Evolutionary conservation across 2,113 vertebrate species (phyloP).

Genomic region (Phycodurus eques): DNA sequence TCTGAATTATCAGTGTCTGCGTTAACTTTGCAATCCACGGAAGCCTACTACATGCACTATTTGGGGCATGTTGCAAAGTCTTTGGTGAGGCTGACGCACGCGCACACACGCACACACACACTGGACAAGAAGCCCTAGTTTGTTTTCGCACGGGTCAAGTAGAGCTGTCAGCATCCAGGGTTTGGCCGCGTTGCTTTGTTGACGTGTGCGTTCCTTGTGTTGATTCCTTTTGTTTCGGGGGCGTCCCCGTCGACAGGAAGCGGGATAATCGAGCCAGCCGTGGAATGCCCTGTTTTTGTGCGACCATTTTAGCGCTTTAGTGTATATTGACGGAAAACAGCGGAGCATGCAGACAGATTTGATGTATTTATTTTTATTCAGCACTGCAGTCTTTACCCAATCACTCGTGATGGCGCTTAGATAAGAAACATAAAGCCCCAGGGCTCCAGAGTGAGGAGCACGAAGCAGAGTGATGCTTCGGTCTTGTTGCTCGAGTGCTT

Average conservation of each 20-base stretch:
- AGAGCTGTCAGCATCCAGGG: constrained; percentile 7
- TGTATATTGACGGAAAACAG: constrained; percentile 23
- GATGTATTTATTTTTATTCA: constrained; percentile 15
- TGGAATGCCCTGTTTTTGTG: constrained; percentile 70
- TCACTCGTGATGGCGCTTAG: constrained; percentile 16
- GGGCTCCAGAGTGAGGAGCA: constrained; percentile 18
- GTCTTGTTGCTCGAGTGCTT: constrained; percentile 17
- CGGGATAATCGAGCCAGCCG: constrained; percentile 65
- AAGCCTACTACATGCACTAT: background rate
- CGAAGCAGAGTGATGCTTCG: background rate
- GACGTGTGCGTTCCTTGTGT: constrained; percentile 63
- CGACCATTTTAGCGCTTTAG: constrained; percentile 18
- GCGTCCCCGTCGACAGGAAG: constrained; percentile 60
- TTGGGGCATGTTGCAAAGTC: background rate
- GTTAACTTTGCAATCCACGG: background rate
- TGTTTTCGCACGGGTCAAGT: background rate
- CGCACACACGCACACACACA: background rate
- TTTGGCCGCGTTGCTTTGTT: constrained; percentile 36
- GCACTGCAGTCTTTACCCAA: background rate
- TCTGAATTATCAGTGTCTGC: background rate
- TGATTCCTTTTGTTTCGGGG: constrained; percentile 67
- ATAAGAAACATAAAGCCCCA: constrained; percentile 28
- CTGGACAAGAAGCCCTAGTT: background rate
- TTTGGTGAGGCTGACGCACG: background rate
- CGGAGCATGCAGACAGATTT: background rate